These are phyloP conservation scores for Mastacembelus armatus DNA, from an alignment of 2,797 vertebrate genomes.

Conservation along the genomic window DNA sequence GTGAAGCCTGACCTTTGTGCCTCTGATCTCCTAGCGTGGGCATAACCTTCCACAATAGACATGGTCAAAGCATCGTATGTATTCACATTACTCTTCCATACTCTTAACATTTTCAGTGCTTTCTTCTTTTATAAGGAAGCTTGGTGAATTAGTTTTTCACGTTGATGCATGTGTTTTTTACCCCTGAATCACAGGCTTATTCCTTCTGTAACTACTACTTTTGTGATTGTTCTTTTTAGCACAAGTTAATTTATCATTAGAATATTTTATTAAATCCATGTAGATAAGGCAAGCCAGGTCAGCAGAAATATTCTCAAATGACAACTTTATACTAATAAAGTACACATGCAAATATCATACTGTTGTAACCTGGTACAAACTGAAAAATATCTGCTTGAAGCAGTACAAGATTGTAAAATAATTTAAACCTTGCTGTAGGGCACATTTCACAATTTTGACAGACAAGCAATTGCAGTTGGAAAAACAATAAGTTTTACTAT, in stretches of 20 bases:
- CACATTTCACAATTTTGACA: background rate
- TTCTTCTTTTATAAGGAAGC: background rate
- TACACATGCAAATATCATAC: too few relatives aligned
- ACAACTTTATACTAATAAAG: too few relatives aligned
- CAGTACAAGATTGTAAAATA: background rate
- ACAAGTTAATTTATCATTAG: background rate
- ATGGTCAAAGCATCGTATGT: conserved; percentile 9
- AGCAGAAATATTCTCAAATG: background rate
- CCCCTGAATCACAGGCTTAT: background rate
- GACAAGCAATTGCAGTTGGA: background rate
- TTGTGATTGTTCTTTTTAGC: background rate
- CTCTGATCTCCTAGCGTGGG: conserved; percentile 54
- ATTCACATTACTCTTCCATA: conserved; percentile 1
- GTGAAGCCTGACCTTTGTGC: conserved; percentile 72
- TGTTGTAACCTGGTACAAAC: background rate
- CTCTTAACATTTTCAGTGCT: background rate
- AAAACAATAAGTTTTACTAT: conserved; percentile 2
- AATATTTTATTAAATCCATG: background rate
- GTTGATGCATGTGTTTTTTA: conserved; percentile 5
- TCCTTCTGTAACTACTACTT: background rate
- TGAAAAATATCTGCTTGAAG: background rate
- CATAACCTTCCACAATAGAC: conserved; percentile 47
- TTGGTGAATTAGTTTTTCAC: background rate
- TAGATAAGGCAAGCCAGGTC: background rate
- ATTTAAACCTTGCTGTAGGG: background rate